Percentiles rank a stretch among this genome's conserved stretches.
These are phyloP conservation scores for Drosophila kanekoi DNA, from an alignment of 2,888 invertebrate species.

Conservation along the genomic window DNA sequence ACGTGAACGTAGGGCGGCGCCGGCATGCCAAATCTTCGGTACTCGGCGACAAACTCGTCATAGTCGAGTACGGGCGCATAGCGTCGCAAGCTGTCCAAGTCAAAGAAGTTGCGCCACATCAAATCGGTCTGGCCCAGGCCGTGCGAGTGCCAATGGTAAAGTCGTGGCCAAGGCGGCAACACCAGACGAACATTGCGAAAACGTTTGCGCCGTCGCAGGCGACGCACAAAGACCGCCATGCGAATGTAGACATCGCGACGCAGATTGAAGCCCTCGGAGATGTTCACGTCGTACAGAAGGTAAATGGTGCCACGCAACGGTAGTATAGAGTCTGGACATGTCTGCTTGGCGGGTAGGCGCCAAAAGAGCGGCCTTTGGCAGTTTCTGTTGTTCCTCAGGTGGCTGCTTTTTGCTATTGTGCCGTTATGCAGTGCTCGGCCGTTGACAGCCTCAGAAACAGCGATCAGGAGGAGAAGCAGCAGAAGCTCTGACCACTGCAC, in stretches of 20 bases:
- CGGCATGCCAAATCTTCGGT: conserved; percentile 68
- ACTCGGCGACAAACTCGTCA: conserved; percentile 90
- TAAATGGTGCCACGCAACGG: conserved; percentile 85
- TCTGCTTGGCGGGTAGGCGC: conserved; percentile 18
- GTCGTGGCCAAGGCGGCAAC: conserved; percentile 95
- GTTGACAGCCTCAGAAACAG: conserved; percentile 8
- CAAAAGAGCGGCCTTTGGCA: conserved; percentile 42
- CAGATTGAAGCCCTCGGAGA: conserved; percentile 98
- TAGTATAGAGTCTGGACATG: conserved; percentile 54
- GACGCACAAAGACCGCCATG: conserved; percentile 92
- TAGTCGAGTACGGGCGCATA: conserved; percentile 94
- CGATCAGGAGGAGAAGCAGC: conserved; percentile 40
- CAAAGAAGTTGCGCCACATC: conserved; percentile 95
- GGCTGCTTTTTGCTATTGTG: conserved; percentile 18
- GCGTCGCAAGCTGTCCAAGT: conserved; percentile 90
- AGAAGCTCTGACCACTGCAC: conserved; percentile 48
- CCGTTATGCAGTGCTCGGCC: conserved; percentile 19
- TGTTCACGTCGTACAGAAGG: conserved; percentile 97
- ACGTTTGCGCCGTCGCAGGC: conserved; percentile 86
- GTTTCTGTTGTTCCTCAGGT: conserved; percentile 14
- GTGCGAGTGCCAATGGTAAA: conserved; percentile 95
- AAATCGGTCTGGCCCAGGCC: conserved; percentile 87
- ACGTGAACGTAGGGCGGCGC: conserved; percentile 85
- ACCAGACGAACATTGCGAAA: conserved; percentile 88
- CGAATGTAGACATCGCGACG: conserved; percentile 98